Evolutionary conservation across 2,888 invertebrate species (phyloP), one percentile per base, ranked within the genome.

Genomic region (Operophtera brumata): DNA sequence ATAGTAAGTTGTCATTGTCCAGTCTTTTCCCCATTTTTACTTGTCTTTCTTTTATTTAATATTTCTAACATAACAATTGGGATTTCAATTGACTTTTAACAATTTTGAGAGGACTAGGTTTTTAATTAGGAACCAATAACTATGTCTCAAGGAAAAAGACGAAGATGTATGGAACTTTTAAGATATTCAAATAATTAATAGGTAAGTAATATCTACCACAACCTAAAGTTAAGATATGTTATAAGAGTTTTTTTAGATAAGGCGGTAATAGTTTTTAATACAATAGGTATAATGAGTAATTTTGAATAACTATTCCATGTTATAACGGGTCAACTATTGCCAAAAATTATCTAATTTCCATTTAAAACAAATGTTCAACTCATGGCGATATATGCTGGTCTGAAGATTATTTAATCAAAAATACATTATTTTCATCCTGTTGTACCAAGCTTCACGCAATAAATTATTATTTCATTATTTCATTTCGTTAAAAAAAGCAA

Each of bases 1-100:
- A 34, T 43, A 57, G 35, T 54, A 67, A 65, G 66, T 68, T 77
- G 73, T 78, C 71, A 75, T 73, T 67, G 69, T 54, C 66, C 80
- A 82, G 87, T 86, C 86, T 86, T 86, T 83, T 83, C 73, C 75
- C 73, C 73, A 70, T 47, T 67, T 53, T 20, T 20, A 20, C 68
- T 41, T 75, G 82, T 82, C 84, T 82, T 81, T 79, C 37, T 41
- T 54, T 46, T 2, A 37, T 34, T 35, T 30, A 20, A 20, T 30
- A 49, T 36, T 42, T 25, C 41, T 47, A 54, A 44, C 20, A 37
- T 43, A 37, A 43, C 20, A n/a, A n/a, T n/a, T n/a, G 44, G 41
- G 13, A 41, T 42, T 30, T 14, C 39, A 50, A 37, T 36, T 10
- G 9, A 36, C 3, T 11, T 10, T 20, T 20, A 20, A 20, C 20